Conservation (phyloP, 2,113 vertebrate genomes). For the Semicossyphus pulcher region DNA sequence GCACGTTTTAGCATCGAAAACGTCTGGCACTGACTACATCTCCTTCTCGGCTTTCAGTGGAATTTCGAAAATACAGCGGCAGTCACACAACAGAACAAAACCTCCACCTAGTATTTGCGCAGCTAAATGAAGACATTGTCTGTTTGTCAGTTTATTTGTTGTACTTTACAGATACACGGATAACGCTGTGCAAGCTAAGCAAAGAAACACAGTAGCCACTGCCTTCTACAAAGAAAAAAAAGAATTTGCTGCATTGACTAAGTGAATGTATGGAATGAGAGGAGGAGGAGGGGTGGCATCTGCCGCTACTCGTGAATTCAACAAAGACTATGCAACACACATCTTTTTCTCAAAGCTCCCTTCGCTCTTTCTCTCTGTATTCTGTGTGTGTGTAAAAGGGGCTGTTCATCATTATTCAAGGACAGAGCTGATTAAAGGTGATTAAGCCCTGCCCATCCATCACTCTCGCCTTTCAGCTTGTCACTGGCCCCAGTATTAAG, state of each 20-base stretch:
- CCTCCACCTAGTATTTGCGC: background rate
- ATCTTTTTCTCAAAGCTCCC: slow-evolving; percentile 58
- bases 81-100: slow-evolving; percentile 18
- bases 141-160: background rate
- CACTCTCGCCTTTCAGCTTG: slow-evolving; percentile 79
- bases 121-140: slow-evolving; percentile 4
- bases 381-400: slow-evolving; percentile 61
- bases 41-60: slow-evolving; percentile 1
- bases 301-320: slow-evolving; percentile 69
- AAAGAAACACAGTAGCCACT: slow-evolving; percentile 7
- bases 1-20: background rate
- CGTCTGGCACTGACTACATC: slow-evolving; percentile 7
- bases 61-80: slow-evolving; percentile 15
- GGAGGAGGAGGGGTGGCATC: slow-evolving; percentile 64
- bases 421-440: slow-evolving; percentile 83
- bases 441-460: slow-evolving; percentile 82
- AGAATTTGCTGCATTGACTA: slow-evolving; percentile 37
- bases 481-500: slow-evolving; percentile 66
- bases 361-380: slow-evolving; percentile 44
- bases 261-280: slow-evolving; percentile 38
- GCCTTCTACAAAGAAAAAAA: background rate
- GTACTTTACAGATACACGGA: background rate
- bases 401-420: slow-evolving; percentile 81
- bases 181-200: background rate
- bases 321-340: slow-evolving; percentile 57